phyloP scores from a whole-genome alignment of 1,140 invertebrate species.

The Hesperophylax magnus region DNA sequence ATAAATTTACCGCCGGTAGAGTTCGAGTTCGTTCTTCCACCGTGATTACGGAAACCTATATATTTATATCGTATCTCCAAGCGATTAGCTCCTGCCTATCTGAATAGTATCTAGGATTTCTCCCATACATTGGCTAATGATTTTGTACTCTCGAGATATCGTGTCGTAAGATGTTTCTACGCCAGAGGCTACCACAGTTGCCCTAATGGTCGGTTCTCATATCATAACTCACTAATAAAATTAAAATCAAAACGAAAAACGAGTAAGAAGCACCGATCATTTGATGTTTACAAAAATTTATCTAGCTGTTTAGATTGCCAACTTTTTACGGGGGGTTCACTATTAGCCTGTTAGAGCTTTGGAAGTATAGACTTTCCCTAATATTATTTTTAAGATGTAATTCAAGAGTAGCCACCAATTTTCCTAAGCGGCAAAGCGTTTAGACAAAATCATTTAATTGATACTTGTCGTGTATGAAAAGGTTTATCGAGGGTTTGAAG shows the following conservation, averaged over 20 bases:
- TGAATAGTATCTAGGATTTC: slow-evolving; percentile 54
- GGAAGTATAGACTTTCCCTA: slow-evolving; percentile 30
- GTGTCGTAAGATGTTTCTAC: slow-evolving; percentile 50
- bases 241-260: neutral
- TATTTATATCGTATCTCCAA: slow-evolving; percentile 47
- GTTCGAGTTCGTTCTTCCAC: slow-evolving; percentile 43
- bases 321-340: neutral
- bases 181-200: slow-evolving; percentile 45
- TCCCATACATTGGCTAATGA: slow-evolving; percentile 53
- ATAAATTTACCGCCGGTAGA: slow-evolving; percentile 49
- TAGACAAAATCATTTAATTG: slow-evolving; percentile 57
- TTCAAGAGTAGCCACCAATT: slow-evolving; percentile 37
- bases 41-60: slow-evolving; percentile 35
- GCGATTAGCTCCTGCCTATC: slow-evolving; percentile 57
- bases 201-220: neutral
- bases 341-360: neutral
- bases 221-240: neutral
- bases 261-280: neutral
- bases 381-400: slow-evolving; percentile 9
- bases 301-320: neutral
- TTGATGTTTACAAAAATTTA: neutral
- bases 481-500: slow-evolving; percentile 38
- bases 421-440: slow-evolving; percentile 52
- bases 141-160: slow-evolving; percentile 54
- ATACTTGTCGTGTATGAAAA: slow-evolving; percentile 56